Evolutionary conservation across 2,888 invertebrate species (phyloP).

Genomic region (Caenorhabditis sp.): DNA sequence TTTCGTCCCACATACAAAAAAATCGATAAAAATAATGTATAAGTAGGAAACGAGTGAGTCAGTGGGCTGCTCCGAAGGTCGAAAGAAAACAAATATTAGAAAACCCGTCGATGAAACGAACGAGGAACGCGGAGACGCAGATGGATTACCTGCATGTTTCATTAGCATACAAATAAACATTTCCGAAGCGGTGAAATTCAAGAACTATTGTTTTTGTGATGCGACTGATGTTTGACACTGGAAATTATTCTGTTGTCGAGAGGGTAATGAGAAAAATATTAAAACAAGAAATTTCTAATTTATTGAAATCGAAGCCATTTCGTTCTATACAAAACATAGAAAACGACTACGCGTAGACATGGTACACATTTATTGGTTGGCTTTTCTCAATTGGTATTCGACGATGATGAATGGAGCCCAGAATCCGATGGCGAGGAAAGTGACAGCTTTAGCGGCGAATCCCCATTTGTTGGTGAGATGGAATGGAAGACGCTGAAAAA

Average conservation of each 20-base stretch:
- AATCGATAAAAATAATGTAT: neutral
- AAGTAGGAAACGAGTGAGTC: neutral
- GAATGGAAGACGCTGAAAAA: conserved; percentile 62
- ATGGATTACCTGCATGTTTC: conserved; percentile 18
- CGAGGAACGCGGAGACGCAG: conserved; percentile 2
- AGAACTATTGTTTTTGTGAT: neutral
- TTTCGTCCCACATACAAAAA: neutral
- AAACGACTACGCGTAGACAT: conserved; percentile 16
- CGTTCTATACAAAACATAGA: conserved; percentile 3
- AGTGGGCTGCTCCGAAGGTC: neutral
- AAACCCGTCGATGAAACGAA: neutral
- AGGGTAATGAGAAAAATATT: neutral
- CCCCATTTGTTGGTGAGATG: conserved; percentile 58
- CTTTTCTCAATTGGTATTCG: conserved; percentile 66
- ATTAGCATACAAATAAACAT: conserved; percentile 12
- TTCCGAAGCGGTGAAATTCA: neutral
- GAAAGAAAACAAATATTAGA: conserved; percentile 22
- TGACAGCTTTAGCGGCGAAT: conserved; percentile 58
- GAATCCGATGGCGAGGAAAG: conserved; percentile 61
- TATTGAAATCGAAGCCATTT: neutral
- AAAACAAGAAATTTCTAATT: neutral
- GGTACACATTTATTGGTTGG: conserved; percentile 47
- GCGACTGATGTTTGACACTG: neutral
- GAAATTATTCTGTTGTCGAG: neutral
- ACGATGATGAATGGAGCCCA: conserved; percentile 64